Base-by-base conservation (phyloP, 1,140 invertebrate genomes). In the Ceratosolen solmsi region DNA sequence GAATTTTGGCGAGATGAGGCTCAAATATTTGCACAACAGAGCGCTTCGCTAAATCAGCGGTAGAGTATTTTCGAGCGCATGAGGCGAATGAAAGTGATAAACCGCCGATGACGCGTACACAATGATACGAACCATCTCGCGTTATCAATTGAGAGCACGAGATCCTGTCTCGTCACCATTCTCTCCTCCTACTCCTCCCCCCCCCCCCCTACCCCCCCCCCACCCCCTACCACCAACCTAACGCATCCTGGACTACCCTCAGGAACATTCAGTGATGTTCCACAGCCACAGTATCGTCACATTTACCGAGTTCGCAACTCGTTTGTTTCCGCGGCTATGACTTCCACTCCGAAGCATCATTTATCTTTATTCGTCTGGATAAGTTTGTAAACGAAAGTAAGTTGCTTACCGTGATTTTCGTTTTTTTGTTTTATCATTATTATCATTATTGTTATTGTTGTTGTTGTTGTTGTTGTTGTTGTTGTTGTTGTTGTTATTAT, bases 101-200 rank as follows among this genome's bases (percentile, higher is more conserved):
- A 11, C 15, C 30, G 17, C 0, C 17, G 63, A 7, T 65, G 72
- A 27, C 30, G 33, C 20, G 33, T 20, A 22, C 33, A 25, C 51
- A 36, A 33, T 8, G 2, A 11, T 65, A n/a, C n/a, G n/a, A n/a
- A n/a, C n/a, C 33, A 38, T 68, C 33, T n/a, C 7, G 0, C 33
- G 2, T 77, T 77, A 77, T 77, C 74, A 46, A 79, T 68, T 13
- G 63, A 51, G 63, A 79, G 76, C 76, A 60, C 76, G 41, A 70
- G 33, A 78, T 78, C 76, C 58, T 49, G 76, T 17, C 49, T 38
- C 36, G 27, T 51, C 63, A 36, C 46, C 41, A 22, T 22, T 54
- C 75, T n/a, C 3, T 30, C 27, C 41, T 13, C 5, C 41, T n/a
- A n/a, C n/a, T n/a, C n/a, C n/a, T n/a, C 75, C 30, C 3, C 54